phyloP scores from a whole-genome alignment of 1,140 invertebrate genomes.

The Aporrectodea caliginosa region DNA sequence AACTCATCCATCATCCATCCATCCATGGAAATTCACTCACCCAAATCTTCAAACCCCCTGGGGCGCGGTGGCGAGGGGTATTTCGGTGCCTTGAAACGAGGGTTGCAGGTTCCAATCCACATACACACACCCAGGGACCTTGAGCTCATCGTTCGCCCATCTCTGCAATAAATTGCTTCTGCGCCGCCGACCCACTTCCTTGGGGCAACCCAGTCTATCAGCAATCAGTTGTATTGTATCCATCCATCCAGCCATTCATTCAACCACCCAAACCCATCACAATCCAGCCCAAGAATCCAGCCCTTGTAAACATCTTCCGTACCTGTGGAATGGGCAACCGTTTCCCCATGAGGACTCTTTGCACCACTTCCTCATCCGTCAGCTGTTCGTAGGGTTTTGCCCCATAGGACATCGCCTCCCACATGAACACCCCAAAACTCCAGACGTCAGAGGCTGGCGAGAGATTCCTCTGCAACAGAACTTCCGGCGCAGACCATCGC shows the following conservation, averaged over 20 bases:
- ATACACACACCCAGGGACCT: too few relatives aligned
- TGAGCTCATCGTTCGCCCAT: too few relatives aligned
- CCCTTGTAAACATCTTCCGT: slow-evolving; percentile 69
- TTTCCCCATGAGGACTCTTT: slow-evolving; percentile 72
- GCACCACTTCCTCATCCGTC: slow-evolving; percentile 76
- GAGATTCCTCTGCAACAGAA: slow-evolving; percentile 80
- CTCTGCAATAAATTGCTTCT: too few relatives aligned
- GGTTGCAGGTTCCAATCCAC: too few relatives aligned
- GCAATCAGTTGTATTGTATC: background rate
- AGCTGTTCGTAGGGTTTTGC: slow-evolving; percentile 73
- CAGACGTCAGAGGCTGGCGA: slow-evolving; percentile 88
- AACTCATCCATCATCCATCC: too few relatives aligned
- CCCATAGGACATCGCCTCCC: slow-evolving; percentile 71
- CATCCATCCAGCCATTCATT: background rate
- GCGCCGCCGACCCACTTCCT: background rate
- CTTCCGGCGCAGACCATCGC: slow-evolving; percentile 91
- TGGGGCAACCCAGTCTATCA: background rate
- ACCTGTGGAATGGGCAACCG: slow-evolving; percentile 69
- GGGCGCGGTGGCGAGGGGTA: too few relatives aligned
- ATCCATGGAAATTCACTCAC: too few relatives aligned
- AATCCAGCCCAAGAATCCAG: slow-evolving; percentile 61
- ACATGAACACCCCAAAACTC: slow-evolving; percentile 85
- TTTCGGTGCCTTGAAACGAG: too few relatives aligned
- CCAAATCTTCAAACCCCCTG: too few relatives aligned
- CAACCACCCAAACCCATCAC: background rate